phyloP scores from a whole-genome alignment of 2,888 invertebrate genomes.

The Phengaris arion region DNA sequence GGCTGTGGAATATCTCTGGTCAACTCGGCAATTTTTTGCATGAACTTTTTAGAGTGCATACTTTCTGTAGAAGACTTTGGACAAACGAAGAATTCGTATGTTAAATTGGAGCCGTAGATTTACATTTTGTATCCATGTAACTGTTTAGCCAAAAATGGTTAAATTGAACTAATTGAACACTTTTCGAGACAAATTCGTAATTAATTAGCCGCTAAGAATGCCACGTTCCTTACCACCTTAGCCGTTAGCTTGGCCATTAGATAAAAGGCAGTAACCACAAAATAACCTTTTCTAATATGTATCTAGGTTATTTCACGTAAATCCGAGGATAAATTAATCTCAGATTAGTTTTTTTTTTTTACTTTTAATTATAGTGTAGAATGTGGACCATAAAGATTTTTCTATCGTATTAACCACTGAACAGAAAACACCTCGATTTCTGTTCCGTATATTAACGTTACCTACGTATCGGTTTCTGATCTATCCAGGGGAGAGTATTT shows the following conservation, averaged over 20 bases:
- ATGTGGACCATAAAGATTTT: too few species aligned
- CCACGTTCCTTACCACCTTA: slow-evolving; percentile 27
- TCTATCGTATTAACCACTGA: too few species aligned
- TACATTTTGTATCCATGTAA: slow-evolving; percentile 15
- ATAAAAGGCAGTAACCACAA: not conserved
- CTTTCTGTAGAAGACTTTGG: too few species aligned
- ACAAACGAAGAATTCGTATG: not conserved
- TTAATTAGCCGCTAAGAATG: slow-evolving; percentile 27
- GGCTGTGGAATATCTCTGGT: too few species aligned
- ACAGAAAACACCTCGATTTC: too few species aligned
- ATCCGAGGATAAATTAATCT: not conserved
- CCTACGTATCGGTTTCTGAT: too few species aligned
- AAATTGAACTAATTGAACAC: slow-evolving; percentile 22
- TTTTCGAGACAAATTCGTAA: slow-evolving; percentile 26
- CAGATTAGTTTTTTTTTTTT: not conserved
- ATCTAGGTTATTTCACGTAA: not conserved
- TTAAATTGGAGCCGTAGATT: not conserved
- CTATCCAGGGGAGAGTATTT: too few species aligned
- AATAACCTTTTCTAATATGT: not conserved
- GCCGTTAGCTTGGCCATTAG: slow-evolving; percentile 14
- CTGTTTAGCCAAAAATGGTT: slow-evolving; percentile 20
- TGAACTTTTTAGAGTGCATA: too few species aligned
- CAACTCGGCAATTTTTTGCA: too few species aligned
- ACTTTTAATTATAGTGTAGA: too few species aligned
- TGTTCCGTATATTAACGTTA: too few species aligned